phyloP scores from a whole-genome alignment of 2,113 vertebrate genomes.

The Periophthalmodon schlosseri region DNA sequence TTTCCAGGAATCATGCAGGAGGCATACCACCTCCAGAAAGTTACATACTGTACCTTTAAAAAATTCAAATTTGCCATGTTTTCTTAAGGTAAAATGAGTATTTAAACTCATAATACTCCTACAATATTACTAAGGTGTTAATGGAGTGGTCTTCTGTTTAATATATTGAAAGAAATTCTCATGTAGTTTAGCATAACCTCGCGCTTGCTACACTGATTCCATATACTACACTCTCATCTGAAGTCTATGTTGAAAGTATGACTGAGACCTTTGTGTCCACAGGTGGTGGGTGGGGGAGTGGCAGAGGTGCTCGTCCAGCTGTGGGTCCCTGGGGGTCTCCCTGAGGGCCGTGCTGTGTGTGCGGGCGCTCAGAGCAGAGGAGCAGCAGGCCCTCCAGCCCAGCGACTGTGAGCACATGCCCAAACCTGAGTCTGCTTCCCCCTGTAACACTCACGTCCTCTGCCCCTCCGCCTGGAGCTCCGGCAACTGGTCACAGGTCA shows the following conservation, averaged over 20 bases:
- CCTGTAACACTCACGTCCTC: conserved; percentile 80
- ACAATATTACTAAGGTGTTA: too few relatives aligned
- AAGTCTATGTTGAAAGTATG: not conserved
- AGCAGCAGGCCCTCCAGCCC: conserved; percentile 82
- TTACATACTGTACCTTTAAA: too few relatives aligned
- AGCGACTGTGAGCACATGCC: conserved; percentile 78
- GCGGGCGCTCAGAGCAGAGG: conserved; percentile 83
- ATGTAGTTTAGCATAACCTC: too few relatives aligned
- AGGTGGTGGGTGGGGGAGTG: conserved; percentile 95
- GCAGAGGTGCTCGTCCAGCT: conserved; percentile 86
- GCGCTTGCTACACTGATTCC: not conserved
- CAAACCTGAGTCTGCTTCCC: conserved; percentile 68
- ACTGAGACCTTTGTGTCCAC: conserved; percentile 22
- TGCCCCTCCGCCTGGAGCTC: conserved; percentile 86
- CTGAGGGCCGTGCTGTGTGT: conserved; percentile 87
- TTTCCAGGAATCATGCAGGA: too few relatives aligned
- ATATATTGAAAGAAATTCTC: too few relatives aligned
- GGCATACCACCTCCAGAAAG: too few relatives aligned
- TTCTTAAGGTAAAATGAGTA: too few relatives aligned
- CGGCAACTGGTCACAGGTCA: conserved; percentile 90
- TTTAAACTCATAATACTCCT: too few relatives aligned
- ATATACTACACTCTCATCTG: not conserved
- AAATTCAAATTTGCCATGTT: too few relatives aligned
- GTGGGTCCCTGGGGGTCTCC: conserved; percentile 77
- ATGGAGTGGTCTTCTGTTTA: too few relatives aligned